Evolutionary conservation across 2,888 invertebrate genomes (phyloP).

Genomic region (Pilophorus perplexus): DNA sequence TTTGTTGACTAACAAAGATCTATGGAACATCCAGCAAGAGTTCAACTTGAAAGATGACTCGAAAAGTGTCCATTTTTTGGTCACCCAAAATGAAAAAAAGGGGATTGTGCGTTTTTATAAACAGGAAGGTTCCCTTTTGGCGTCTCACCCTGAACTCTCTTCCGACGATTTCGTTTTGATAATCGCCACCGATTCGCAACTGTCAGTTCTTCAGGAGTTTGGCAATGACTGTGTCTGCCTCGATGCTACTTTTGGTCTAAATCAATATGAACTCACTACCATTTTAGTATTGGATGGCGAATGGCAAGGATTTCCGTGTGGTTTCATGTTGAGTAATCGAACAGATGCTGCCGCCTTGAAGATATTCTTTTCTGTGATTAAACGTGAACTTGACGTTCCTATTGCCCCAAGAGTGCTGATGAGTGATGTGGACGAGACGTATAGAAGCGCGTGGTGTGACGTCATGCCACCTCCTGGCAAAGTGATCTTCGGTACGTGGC

Average conservation of each 20-base stretch:
- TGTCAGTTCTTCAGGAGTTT: constrained; percentile 47
- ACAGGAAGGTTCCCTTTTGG: constrained; percentile 38
- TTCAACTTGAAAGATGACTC: too few relatives aligned
- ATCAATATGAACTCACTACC: constrained; percentile 45
- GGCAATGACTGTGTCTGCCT: constrained; percentile 48
- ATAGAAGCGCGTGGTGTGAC: neutral
- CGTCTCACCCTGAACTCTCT: constrained; percentile 43
- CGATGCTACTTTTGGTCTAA: constrained; percentile 40
- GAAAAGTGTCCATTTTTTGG: neutral
- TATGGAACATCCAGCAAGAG: too few relatives aligned
- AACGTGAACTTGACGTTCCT: too few relatives aligned
- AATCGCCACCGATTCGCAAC: constrained; percentile 47
- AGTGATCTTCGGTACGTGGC: neutral
- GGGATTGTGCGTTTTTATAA: constrained; percentile 42
- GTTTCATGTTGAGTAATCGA: constrained; percentile 47
- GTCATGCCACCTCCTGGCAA: neutral
- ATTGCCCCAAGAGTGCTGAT: neutral
- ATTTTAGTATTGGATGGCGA: constrained; percentile 48
- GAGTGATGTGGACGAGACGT: neutral
- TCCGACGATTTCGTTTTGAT: constrained; percentile 48
- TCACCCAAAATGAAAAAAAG: too few relatives aligned
- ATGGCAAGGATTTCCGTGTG: constrained; percentile 47
- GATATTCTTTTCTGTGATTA: constrained; percentile 46
- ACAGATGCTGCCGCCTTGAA: constrained; percentile 44
- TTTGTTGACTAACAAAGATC: neutral